Conservation (phyloP, 2,888 invertebrate species). For the Ectropis crepuscularia region DNA sequence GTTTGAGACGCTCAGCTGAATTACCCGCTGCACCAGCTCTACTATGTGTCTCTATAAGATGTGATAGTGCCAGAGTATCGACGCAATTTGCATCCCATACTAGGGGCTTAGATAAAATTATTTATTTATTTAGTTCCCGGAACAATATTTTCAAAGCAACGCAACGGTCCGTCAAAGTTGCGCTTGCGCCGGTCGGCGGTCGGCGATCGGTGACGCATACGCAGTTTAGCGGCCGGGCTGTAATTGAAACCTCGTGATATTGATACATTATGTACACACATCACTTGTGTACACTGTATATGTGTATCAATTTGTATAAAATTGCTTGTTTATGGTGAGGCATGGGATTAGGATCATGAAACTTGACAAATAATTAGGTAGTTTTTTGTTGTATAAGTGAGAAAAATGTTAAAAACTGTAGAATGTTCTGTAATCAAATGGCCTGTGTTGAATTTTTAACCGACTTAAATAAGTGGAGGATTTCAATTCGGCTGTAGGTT, state of each 20-base stretch:
- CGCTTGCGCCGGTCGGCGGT: not conserved
- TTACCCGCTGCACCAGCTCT: too few relatives aligned
- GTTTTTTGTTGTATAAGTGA: too few relatives aligned
- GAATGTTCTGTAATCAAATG: too few relatives aligned
- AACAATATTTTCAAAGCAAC: not conserved
- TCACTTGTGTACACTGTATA: slow-evolving; percentile 37
- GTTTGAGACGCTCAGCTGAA: too few relatives aligned
- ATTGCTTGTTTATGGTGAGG: slow-evolving; percentile 7
- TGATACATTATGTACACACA: slow-evolving; percentile 50
- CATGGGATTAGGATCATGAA: not conserved
- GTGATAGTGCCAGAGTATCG: too few relatives aligned
- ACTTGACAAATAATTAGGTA: not conserved
- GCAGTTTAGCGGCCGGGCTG: slow-evolving; percentile 67
- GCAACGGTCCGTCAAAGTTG: slow-evolving; percentile 16
- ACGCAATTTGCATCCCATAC: too few relatives aligned
- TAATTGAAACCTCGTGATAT: slow-evolving; percentile 82
- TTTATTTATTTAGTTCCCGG: not conserved
- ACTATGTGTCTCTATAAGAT: too few relatives aligned
- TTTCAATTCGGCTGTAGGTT: too few relatives aligned
- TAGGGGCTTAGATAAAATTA: too few relatives aligned
- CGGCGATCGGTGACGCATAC: slow-evolving; percentile 48
- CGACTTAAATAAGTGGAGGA: too few relatives aligned
- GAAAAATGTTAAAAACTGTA: too few relatives aligned
- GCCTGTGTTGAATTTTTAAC: too few relatives aligned
- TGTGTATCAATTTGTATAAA: slow-evolving; percentile 38